Evolutionary conservation across 2,113 vertebrate species (phyloP).

Genomic region (Campylorhamphus procurvoides): DNA sequence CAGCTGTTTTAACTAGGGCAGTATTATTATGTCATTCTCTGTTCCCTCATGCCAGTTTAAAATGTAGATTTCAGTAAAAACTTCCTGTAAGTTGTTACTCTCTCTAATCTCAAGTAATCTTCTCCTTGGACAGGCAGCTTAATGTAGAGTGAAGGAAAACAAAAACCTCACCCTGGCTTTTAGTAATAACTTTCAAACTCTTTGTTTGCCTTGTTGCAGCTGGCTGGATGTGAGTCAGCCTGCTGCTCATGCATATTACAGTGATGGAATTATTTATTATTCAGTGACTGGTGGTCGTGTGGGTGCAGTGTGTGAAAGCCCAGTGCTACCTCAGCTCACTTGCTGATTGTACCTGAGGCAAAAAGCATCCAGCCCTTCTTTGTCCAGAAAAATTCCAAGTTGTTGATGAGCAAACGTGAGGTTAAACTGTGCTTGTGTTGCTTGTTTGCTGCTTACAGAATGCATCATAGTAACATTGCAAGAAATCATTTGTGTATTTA

Average conservation of each 20-base stretch:
- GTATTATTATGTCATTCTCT: background rate
- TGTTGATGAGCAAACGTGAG: background rate
- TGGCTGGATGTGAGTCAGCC: slow-evolving; percentile 24
- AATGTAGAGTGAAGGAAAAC: background rate
- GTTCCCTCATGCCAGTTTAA: background rate
- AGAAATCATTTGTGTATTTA: background rate
- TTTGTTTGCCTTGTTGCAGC: slow-evolving; percentile 34
- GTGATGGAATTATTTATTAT: slow-evolving; percentile 43
- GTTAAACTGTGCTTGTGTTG: background rate
- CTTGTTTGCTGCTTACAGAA: background rate
- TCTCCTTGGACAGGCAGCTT: background rate
- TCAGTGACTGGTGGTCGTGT: slow-evolving; percentile 16
- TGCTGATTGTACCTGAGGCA: background rate
- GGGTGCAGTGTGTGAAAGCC: background rate
- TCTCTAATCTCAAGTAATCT: background rate
- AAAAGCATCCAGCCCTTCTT: background rate
- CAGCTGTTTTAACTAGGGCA: slow-evolving; percentile 38
- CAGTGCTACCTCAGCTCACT: background rate
- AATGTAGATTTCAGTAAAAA: background rate
- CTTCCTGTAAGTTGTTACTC: background rate
- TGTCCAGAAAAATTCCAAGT: background rate
- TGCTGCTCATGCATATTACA: slow-evolving; percentile 5
- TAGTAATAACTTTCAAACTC: slow-evolving; percentile 27
- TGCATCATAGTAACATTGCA: accelerated
- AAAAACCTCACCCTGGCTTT: background rate